These are phyloP conservation scores for Orchesella cincta DNA, from an alignment of 1,140 invertebrate species.

Conservation along the genomic window DNA sequence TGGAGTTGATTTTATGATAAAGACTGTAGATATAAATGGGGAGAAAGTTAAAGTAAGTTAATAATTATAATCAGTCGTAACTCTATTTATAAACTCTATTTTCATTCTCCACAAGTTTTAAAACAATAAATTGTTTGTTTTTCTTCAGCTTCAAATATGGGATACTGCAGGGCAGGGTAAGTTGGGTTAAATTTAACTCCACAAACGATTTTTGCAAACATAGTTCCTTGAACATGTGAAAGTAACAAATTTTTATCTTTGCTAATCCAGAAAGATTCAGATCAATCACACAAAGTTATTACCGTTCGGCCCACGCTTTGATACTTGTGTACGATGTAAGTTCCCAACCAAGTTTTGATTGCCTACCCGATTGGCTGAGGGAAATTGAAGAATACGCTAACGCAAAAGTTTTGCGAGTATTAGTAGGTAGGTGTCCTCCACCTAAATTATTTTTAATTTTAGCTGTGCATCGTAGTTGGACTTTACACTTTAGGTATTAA, in stretches of 20 bases:
- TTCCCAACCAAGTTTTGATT: slow-evolving; percentile 95
- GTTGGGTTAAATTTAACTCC: neutral
- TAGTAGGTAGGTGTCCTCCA: slow-evolving; percentile 70
- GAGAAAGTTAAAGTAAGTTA: slow-evolving; percentile 91
- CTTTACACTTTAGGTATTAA: too few relatives aligned
- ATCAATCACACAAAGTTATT: slow-evolving; percentile 97
- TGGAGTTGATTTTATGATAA: slow-evolving; percentile 99
- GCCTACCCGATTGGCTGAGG: slow-evolving; percentile 88
- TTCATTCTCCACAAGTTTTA: neutral
- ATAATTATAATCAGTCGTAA: neutral
- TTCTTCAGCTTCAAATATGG: slow-evolving; percentile 1
- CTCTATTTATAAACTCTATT: neutral
- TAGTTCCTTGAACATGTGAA: too few relatives aligned
- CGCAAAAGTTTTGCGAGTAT: slow-evolving; percentile 87
- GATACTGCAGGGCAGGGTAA: too few relatives aligned
- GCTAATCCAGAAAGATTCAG: slow-evolving; percentile 75
- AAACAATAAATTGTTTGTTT: neutral
- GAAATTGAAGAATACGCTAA: slow-evolving; percentile 97
- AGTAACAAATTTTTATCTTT: slow-evolving; percentile 69
- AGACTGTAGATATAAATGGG: slow-evolving; percentile 96
- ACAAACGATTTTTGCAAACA: neutral
- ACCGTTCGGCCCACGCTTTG: slow-evolving; percentile 93
- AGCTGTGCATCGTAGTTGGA: neutral
- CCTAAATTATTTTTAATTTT: neutral
- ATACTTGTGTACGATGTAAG: slow-evolving; percentile 98